Evolutionary conservation across 37 sponge, comb jelly and placozoan species (phyloP), one percentile per base, ranked within the genome.

Genomic region (Mnemiopsis leidyi): DNA sequence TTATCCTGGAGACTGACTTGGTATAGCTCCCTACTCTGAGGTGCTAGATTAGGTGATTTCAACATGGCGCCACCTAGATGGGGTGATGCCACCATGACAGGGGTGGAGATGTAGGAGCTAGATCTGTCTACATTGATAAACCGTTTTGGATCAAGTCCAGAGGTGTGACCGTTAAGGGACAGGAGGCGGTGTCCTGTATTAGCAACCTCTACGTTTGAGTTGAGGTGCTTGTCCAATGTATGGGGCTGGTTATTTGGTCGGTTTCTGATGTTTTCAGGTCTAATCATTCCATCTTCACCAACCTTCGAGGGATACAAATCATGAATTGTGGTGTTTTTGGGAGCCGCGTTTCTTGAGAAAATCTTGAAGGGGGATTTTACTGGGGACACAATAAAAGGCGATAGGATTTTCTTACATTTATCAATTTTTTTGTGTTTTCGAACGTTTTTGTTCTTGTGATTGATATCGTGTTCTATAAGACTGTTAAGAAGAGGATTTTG

Each of bases 281-380:
- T 5, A 13, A 5, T 48, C 61, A 48, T 48, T 48, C 61, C 61
- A 48, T 48, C 61, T 13, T 48, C 13, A 13, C 61, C 61, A 48
- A 48, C 61, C 61, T 48, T 48, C 13, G 13, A 48, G 13, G 61
- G 61, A 48, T 48, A 18, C 9, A 18, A 48, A 18, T 48, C 61
- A 13, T 48, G 9, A 48, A 13, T 18, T 5, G 61, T 48, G 5
- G 61, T 48, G 13, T 48, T 48, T 48, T 48, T 48, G 61, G 61
- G 61, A 48, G 61, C 7, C 2, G 75, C 75, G 20, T 71, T 71
- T 71, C 75, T n/a, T 71, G 75, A 71, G n/a, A 71, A 71, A 23
- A 71, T 71, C 5, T 28, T n/a, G 75, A 71, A 71, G 25, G 75
- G 75, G 3, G 75, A 71, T 28, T 29, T 71, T 7, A 71, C 30